Evolutionary conservation across 2,113 vertebrate genomes (phyloP).

Genomic region (Chlorodrepanis virens): DNA sequence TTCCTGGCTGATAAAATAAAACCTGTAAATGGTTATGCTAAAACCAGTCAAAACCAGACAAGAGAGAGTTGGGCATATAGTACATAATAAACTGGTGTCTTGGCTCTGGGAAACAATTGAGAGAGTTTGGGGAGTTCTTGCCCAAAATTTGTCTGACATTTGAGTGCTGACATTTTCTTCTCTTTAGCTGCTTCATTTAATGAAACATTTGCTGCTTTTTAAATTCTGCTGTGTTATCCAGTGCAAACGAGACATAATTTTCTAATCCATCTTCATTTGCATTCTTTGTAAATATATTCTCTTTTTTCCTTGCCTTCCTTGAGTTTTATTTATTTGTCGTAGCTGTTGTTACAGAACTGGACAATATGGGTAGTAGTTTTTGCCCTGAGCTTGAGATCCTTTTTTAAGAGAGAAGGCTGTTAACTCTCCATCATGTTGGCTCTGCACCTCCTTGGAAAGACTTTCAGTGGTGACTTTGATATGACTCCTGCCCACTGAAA

Average conservation of each 20-base stretch:
- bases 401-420: not conserved
- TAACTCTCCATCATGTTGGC: not conserved
- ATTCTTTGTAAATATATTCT: not conserved
- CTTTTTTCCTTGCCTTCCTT: not conserved
- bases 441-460: not conserved
- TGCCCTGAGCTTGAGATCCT: not conserved
- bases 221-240: not conserved
- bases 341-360: not conserved
- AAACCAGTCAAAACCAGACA: not conserved
- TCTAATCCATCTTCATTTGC: not conserved
- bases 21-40: not conserved
- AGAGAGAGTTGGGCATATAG: not conserved
- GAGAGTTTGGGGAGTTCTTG: not conserved
- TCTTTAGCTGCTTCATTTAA: not conserved
- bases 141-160: not conserved
- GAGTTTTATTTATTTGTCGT: not conserved
- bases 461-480: not conserved
- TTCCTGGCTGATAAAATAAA: slow-evolving; percentile 19
- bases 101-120: slow-evolving; percentile 9
- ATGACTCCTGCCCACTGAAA: not conserved
- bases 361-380: not conserved
- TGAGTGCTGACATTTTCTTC: slow-evolving; percentile 5
- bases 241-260: not conserved
- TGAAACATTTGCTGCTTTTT: not conserved
- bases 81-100: not conserved